phyloP scores from a whole-genome alignment of 2,113 vertebrate species.

The Dasyprocta punctata region DNA sequence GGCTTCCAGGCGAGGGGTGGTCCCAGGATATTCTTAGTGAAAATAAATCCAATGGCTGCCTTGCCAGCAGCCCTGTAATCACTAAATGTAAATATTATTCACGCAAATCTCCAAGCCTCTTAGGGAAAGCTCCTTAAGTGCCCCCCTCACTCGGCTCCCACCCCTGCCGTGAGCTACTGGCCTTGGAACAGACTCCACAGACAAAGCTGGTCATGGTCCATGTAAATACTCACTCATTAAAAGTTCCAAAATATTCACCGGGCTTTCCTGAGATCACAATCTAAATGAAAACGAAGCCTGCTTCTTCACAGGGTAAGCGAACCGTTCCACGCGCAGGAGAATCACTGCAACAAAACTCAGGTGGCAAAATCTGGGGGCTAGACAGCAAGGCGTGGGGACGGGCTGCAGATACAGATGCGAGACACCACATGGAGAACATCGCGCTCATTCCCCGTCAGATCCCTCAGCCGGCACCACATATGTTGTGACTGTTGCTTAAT shows the following conservation, averaged over 20 bases:
- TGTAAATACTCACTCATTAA: not conserved
- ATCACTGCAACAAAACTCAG: not conserved
- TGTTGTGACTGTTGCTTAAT: no score
- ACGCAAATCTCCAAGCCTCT: constrained; percentile 73
- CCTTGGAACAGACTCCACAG: not conserved
- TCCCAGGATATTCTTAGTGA: constrained; percentile 30
- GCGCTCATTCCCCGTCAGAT: no score
- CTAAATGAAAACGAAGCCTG: not conserved
- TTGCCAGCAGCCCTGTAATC: constrained; percentile 72
- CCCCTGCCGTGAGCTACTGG: not conserved
- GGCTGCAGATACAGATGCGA: no score
- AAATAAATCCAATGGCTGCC: constrained; percentile 75
- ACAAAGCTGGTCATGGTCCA: rapidly evolving
- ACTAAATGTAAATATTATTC: constrained; percentile 66
- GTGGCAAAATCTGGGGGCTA: not conserved
- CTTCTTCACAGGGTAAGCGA: not conserved
- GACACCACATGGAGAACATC: no score
- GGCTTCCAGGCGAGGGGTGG: constrained; percentile 55
- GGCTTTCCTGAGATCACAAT: not conserved
- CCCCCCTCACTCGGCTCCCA: not conserved
- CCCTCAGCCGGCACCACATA: no score
- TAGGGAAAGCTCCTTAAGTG: constrained; percentile 61
- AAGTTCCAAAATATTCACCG: not conserved
- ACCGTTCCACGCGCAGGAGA: not conserved
- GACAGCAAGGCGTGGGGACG: not conserved